phyloP scores from a whole-genome alignment of 2,888 invertebrate genomes.

The Drosophila bunnanda region DNA sequence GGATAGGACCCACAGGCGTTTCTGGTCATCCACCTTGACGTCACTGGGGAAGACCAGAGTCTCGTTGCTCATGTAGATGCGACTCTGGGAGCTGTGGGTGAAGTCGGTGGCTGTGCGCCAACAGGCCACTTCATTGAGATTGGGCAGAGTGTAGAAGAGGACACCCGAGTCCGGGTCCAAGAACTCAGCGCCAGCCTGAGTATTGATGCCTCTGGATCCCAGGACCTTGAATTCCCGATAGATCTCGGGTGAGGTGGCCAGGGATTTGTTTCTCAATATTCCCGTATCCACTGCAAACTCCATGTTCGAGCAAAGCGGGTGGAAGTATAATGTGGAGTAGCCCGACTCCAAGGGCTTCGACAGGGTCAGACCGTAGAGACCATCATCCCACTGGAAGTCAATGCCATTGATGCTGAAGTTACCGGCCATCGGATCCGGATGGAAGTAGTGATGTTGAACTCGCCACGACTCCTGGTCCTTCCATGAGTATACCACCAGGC shows the following conservation, averaged over 20 bases:
- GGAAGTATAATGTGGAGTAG: constrained; percentile 91
- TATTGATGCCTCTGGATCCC: constrained; percentile 89
- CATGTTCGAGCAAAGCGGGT: constrained; percentile 90
- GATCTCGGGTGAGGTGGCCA: constrained; percentile 85
- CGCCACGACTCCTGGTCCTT: constrained; percentile 90
- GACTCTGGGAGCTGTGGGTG: constrained; percentile 89
- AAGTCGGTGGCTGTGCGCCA: constrained; percentile 90
- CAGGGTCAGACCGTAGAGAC: constrained; percentile 90
- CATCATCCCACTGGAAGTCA: constrained; percentile 91
- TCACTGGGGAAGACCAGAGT: constrained; percentile 92
- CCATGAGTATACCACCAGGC: constrained; percentile 91
- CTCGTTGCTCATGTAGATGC: constrained; percentile 89
- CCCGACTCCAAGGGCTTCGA: constrained; percentile 88
- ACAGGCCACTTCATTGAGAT: constrained; percentile 91
- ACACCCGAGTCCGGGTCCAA: constrained; percentile 90
- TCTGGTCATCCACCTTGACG: constrained; percentile 90
- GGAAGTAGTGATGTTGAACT: constrained; percentile 89
- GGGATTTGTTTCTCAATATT: constrained; percentile 87
- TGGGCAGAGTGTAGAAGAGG: constrained; percentile 90
- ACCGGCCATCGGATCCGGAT: constrained; percentile 90
- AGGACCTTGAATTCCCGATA: constrained; percentile 88
- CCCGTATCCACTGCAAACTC: constrained; percentile 91
- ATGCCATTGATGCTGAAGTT: constrained; percentile 90
- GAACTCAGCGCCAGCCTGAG: constrained; percentile 90
- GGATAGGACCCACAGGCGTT: constrained; percentile 90